Percentiles rank a stretch among this genome's conserved stretches.
phyloP scores from a whole-genome alignment of 2,113 vertebrate species.

The Xenopus borealis region DNA sequence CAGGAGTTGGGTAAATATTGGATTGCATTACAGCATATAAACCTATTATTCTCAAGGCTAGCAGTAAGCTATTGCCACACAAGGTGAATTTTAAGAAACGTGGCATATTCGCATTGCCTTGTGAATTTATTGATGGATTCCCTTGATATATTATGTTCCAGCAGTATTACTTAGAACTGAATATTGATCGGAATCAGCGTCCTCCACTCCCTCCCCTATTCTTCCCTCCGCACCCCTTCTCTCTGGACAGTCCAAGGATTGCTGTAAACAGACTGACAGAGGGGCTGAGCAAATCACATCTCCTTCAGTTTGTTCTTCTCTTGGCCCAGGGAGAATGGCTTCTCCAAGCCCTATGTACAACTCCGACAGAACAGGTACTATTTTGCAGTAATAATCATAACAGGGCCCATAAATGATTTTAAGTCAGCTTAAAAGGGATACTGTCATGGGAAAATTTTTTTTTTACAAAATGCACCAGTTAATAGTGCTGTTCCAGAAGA shows the following conservation, averaged over 20 bases:
- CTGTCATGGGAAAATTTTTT: no score
- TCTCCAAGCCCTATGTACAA: conserved; percentile 57
- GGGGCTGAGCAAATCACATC: conserved; percentile 73
- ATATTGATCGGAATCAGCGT: conserved; percentile 83
- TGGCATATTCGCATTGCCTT: no score
- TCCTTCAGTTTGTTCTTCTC: conserved; percentile 54
- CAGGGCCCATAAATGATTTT: no score
- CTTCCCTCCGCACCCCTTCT: conserved; percentile 82
- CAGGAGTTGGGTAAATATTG: conserved; percentile 84
- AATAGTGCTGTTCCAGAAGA: no score
- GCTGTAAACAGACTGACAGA: conserved; percentile 90
- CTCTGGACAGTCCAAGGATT: conserved; percentile 87
- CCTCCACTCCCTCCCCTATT: conserved; percentile 89
- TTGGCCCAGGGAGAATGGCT: conserved; percentile 56
- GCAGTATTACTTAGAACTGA: conserved; percentile 90
- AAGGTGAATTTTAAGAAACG: no score
- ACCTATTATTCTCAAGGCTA: no score
- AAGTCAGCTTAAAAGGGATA: no score
- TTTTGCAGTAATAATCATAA: no score
- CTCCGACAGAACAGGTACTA: conserved; percentile 68
- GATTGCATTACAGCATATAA: no score
- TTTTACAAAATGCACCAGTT: no score
- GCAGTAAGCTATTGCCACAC: no score
- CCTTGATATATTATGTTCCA: conserved; percentile 46
- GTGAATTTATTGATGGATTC: no score